A percentile compares a stretch with the other conserved stretches of the same genome.
Conservation (phyloP, 1,140 invertebrate genomes). For the Drosophila bifasciata region DNA sequence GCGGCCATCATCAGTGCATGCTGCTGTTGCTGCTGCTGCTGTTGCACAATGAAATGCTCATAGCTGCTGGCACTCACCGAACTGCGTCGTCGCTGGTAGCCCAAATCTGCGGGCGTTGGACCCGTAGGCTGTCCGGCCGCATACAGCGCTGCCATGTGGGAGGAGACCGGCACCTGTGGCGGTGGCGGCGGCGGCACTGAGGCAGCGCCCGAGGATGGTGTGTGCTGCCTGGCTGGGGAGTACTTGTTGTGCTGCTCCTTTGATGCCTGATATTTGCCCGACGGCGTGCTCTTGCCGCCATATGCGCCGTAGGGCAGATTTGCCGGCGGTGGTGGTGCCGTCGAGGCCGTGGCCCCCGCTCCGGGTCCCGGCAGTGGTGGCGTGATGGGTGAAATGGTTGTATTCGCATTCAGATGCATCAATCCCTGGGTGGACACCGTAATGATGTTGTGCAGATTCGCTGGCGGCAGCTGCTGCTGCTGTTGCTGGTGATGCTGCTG, state of each 20-base stretch:
- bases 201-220: conserved; percentile 41
- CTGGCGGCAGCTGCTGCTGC: conserved; percentile 35
- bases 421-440: conserved; percentile 80
- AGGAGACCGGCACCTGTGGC: conserved; percentile 11
- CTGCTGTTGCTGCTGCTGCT: conserved; percentile 76
- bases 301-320: conserved; percentile 65
- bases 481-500: conserved; percentile 53
- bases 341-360: conserved; percentile 80
- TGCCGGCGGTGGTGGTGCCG: conserved; percentile 70
- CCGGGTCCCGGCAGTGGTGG: conserved; percentile 68
- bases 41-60: conserved; percentile 69
- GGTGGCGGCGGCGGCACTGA: conserved; percentile 55
- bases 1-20: conserved; percentile 70
- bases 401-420: conserved; percentile 80
- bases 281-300: conserved; percentile 30
- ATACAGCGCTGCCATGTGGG: conserved; percentile 63
- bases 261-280: conserved; percentile 40
- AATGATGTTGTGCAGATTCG: conserved; percentile 74
- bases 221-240: conserved; percentile 36
- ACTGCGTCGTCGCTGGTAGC: conserved; percentile 65
- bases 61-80: conserved; percentile 72
- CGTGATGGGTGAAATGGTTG: conserved; percentile 83
- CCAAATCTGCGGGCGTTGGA: conserved; percentile 45
- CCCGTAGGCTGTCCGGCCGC: conserved; percentile 29
- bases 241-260: conserved; percentile 58